phyloP scores from a whole-genome alignment of 2,797 vertebrate species.

The Luscinia megarhynchos region DNA sequence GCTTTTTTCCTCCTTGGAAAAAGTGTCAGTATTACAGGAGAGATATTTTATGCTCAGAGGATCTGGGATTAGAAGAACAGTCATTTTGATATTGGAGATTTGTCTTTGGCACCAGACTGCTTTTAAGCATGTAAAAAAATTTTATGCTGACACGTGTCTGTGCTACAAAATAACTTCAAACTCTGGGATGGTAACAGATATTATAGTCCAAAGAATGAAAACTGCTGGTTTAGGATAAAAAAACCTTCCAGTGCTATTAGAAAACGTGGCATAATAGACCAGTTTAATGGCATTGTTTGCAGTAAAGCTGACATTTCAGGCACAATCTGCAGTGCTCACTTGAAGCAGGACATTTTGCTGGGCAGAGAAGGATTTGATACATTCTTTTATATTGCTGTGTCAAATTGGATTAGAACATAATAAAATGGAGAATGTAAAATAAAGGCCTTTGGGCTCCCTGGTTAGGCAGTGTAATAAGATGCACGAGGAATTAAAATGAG shows the following conservation, averaged over 20 bases:
- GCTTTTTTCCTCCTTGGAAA: neutral
- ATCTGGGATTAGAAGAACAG: neutral
- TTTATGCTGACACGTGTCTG: neutral
- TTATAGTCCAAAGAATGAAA: neutral
- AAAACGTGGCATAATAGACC: neutral
- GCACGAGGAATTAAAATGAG: slow-evolving; percentile 10
- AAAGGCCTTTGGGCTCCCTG: neutral
- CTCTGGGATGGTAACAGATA: neutral
- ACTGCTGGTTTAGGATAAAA: neutral
- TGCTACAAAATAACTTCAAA: neutral
- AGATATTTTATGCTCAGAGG: neutral
- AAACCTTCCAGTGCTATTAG: neutral
- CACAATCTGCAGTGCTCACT: neutral
- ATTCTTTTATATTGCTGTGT: slow-evolving; percentile 8
- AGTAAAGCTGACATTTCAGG: slow-evolving; percentile 17
- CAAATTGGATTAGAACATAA: slow-evolving; percentile 31
- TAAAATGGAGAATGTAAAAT: slow-evolving; percentile 10
- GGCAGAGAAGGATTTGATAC: slow-evolving; percentile 7
- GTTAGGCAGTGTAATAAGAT: neutral
- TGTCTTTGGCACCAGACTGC: neutral
- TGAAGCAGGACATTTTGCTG: slow-evolving; percentile 28
- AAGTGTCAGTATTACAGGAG: neutral
- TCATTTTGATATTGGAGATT: neutral
- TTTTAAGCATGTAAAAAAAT: neutral
- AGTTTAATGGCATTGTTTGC: slow-evolving; percentile 8